These are phyloP conservation scores for Gryllus longicercus DNA, from an alignment of 2,888 invertebrate species.

Conservation along the genomic window DNA sequence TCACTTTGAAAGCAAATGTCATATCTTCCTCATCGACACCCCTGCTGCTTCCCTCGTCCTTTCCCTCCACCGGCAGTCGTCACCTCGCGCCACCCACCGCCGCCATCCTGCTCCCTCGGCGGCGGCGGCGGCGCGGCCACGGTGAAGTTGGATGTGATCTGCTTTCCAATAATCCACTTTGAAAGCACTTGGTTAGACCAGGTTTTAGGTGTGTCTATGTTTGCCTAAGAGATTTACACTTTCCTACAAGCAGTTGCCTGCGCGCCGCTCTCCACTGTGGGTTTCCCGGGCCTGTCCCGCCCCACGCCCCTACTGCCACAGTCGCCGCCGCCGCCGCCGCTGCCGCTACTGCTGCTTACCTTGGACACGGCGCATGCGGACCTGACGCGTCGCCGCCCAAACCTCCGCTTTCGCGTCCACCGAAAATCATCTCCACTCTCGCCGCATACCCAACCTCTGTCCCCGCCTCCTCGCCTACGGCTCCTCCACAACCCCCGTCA, in stretches of 20 bases:
- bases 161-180: slow-evolving; percentile 48
- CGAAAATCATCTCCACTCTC: no score
- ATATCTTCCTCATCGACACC: no score
- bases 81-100: neutral
- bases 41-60: no score
- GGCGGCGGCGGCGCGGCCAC: neutral
- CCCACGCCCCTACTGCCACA: no score
- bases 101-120: neutral
- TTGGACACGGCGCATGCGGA: neutral
- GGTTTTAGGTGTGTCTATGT: slow-evolving; percentile 23
- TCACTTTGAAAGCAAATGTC: no score
- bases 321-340: neutral
- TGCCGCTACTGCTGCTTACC: neutral
- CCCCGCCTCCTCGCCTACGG: no score
- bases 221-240: slow-evolving; percentile 22
- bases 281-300: neutral
- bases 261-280: neutral
- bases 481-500: no score
- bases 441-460: no score
- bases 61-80: neutral
- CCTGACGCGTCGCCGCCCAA: no score
- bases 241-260: neutral
- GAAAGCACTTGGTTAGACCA: slow-evolving; percentile 43
- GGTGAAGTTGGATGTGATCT: slow-evolving; percentile 46
- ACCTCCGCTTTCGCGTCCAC: no score